Evolutionary conservation across 2,888 invertebrate genomes (phyloP).

Genomic region (Andrena trimmerana): DNA sequence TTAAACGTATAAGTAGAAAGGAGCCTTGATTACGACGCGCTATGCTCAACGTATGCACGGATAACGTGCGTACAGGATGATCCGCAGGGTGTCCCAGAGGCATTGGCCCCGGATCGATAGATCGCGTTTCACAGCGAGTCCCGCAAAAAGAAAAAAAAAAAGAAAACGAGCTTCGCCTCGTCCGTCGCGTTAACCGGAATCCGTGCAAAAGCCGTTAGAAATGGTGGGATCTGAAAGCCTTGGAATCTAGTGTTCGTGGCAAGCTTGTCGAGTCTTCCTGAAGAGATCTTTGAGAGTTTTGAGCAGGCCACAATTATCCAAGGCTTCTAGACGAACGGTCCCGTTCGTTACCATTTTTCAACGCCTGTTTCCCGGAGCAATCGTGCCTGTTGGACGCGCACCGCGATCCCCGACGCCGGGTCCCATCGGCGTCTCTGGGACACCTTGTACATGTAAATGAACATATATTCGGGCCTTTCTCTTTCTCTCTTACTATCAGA

Average conservation of each 20-base stretch:
- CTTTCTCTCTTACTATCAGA: slow-evolving; percentile 49
- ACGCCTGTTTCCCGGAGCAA: background rate
- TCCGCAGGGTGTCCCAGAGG: slow-evolving; percentile 42
- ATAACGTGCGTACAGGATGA: slow-evolving; percentile 33
- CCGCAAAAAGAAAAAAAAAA: too few relatives aligned
- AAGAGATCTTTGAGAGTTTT: slow-evolving; percentile 43
- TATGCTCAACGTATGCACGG: slow-evolving; percentile 63
- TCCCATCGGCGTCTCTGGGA: slow-evolving; percentile 15
- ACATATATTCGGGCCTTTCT: slow-evolving; percentile 51
- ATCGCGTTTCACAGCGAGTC: slow-evolving; percentile 25
- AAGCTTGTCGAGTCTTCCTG: slow-evolving; percentile 57
- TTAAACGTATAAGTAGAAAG: slow-evolving; percentile 44
- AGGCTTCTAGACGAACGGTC: slow-evolving; percentile 29
- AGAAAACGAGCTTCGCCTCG: background rate
- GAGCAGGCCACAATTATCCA: slow-evolving; percentile 49
- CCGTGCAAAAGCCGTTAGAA: slow-evolving; percentile 4
- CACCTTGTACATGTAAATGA: slow-evolving; percentile 52
- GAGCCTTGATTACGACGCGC: slow-evolving; percentile 55
- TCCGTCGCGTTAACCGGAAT: background rate
- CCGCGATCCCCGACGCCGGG: slow-evolving; percentile 9
- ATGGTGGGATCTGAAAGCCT: slow-evolving; percentile 32
- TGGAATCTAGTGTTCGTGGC: slow-evolving; percentile 53
- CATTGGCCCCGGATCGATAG: slow-evolving; percentile 24
- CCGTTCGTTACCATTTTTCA: slow-evolving; percentile 11
- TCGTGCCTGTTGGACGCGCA: slow-evolving; percentile 3